A percentile compares a stretch with the other conserved stretches of the same genome.
Evolutionary conservation across 2,888 invertebrate species (phyloP).

Genomic region (Cataglyphis altisquamis): DNA sequence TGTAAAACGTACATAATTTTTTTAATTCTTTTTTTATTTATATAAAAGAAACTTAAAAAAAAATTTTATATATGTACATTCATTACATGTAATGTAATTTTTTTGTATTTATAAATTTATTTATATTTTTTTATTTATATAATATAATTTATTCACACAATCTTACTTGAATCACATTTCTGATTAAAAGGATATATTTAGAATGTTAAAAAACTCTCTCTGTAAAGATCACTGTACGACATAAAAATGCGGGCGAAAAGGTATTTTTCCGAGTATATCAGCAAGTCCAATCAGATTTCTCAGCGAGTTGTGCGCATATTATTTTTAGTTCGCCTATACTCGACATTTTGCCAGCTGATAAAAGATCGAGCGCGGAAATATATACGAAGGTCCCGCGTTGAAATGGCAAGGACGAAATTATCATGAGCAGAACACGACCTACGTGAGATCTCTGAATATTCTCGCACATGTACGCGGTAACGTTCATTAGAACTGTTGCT

Average conservation of each 20-base stretch:
- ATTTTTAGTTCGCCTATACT: conserved; percentile 39
- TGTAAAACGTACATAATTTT: not conserved
- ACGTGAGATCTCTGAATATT: not conserved
- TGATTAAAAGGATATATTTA: not conserved
- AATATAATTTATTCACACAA: not conserved
- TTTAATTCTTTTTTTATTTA: not conserved
- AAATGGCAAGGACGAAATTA: conserved; percentile 51
- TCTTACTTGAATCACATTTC: not conserved
- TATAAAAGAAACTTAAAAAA: not conserved
- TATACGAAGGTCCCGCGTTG: conserved; percentile 31
- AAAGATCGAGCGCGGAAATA: conserved; percentile 23
- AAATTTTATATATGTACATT: not conserved
- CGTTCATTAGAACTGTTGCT: conserved; percentile 6
- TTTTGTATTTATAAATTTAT: not conserved
- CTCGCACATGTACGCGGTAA: not conserved
- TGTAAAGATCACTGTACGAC: not conserved
- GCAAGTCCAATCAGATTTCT: conserved; percentile 31
- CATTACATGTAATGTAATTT: not conserved
- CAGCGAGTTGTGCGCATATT: conserved; percentile 28
- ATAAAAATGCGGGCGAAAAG: conserved; percentile 30
- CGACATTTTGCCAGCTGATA: conserved; percentile 35
- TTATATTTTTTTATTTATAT: not conserved
- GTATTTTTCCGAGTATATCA: conserved; percentile 31
- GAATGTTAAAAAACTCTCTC: not conserved
- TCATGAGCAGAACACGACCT: conserved; percentile 22